Evolutionary conservation across 2,888 invertebrate genomes (phyloP), one percentile per base, ranked within the genome.

Genomic region (Dryomyza anilis): DNA sequence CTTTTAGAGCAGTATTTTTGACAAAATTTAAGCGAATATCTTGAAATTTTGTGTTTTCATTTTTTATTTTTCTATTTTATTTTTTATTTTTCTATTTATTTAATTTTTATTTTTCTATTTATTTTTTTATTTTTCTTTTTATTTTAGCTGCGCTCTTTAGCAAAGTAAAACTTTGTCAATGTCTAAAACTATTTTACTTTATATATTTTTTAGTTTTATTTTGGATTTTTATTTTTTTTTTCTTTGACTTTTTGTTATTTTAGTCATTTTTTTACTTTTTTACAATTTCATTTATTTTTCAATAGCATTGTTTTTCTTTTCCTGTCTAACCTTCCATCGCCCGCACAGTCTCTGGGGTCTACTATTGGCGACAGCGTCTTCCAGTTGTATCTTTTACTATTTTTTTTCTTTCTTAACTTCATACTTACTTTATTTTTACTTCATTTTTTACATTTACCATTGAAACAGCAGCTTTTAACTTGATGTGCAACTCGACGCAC

Each of bases 381-480:
- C n/a, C n/a, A n/a, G n/a, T n/a, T n/a, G 14, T n/a, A 39, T 39
- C n/a, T 39, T 39, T 12, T 39, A n/a, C 7, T 12, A 39, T n/a
- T 39, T 39, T 33, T 33, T 7, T n/a, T 39, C 39, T 7, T 39
- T n/a, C 39, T 39, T 12, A n/a, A n/a, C 33, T 12, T 6, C 33
- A 33, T 33, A 33, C 52, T 48, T 19, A 6, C 48, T 48, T 19
- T 5, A 14, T 21, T 48, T 23, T 19, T 16, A 7, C 46, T 76
- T 77, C 69, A 52, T 29, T 70, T 53, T 53, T 14, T 53, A 29
- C 30, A 10, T 30, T 30, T 30, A 30, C 33, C 3, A 14, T 8
- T 70, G 23, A 12, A 43, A 14, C 14, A 14, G 45, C 21, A 58
- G 45, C 69, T n/a, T 14, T 46, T 10, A 45, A 58, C 58, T 52